phyloP scores from a whole-genome alignment of 2,797 vertebrate genomes.

The Uromys caudimaculatus region DNA sequence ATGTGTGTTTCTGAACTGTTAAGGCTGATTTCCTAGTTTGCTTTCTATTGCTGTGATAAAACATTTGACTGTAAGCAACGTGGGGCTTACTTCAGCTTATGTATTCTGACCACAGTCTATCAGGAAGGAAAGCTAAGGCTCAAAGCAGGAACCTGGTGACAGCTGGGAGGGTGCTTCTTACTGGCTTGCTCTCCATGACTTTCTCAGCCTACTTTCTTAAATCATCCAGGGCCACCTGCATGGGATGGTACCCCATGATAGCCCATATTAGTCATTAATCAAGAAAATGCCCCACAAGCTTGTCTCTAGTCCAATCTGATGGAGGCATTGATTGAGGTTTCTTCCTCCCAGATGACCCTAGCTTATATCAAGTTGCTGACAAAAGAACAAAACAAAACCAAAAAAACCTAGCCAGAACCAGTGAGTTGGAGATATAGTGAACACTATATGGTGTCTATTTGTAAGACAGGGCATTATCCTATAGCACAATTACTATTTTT shows the following conservation, averaged over 20 bases:
- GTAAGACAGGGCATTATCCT: not conserved
- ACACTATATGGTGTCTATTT: not conserved
- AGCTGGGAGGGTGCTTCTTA: not conserved
- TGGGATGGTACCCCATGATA: not conserved
- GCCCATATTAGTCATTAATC: not conserved
- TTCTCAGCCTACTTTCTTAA: not conserved
- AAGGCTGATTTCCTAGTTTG: not conserved
- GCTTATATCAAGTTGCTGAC: not conserved
- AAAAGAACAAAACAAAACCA: not conserved
- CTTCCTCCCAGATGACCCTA: not conserved
- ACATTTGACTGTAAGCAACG: not conserved
- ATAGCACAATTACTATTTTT: not conserved
- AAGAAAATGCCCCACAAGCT: not conserved
- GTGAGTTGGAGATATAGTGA: not conserved
- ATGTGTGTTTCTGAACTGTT: not conserved
- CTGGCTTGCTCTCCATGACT: not conserved
- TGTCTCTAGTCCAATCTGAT: not conserved
- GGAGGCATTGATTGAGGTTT: not conserved
- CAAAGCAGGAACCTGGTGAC: not conserved
- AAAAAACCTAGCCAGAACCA: not conserved
- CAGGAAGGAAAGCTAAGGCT: not conserved
- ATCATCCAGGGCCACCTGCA: not conserved
- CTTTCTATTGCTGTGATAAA: not conserved
- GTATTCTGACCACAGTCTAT: not conserved
- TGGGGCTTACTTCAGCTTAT: not conserved